These are phyloP conservation scores for Pheosia gnoma DNA, from an alignment of 2,888 invertebrate species.

Conservation along the genomic window DNA sequence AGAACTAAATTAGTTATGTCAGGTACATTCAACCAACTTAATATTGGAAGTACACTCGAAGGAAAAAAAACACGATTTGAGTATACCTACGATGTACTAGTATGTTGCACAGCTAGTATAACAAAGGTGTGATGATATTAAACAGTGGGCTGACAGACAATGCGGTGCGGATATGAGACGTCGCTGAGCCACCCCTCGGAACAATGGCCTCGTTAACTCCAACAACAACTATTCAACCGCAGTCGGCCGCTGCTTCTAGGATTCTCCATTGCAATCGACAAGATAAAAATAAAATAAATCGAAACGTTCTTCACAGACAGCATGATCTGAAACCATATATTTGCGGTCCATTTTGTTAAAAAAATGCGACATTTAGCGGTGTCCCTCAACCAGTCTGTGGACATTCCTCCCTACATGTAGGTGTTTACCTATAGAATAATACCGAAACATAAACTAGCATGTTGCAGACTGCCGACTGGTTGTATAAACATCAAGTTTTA, in stretches of 20 bases:
- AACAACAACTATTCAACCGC: constrained; percentile 69
- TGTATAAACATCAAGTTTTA: constrained; percentile 82
- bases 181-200: constrained; percentile 51
- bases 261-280: constrained; percentile 46
- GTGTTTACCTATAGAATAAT: constrained; percentile 40
- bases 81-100: background rate
- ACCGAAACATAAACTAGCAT: constrained; percentile 67
- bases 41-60: background rate
- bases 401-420: constrained; percentile 34
- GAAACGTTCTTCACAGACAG: constrained; percentile 48
- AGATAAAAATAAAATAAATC: constrained; percentile 23
- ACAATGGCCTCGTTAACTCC: constrained; percentile 75
- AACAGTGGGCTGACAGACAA: constrained; percentile 66
- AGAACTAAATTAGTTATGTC: no score
- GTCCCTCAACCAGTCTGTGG: constrained; percentile 50
- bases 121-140: constrained; percentile 60
- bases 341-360: constrained; percentile 44
- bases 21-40: no score
- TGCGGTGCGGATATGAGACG: constrained; percentile 65
- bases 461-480: constrained; percentile 71
- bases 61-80: background rate
- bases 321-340: constrained; percentile 41
- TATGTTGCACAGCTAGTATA: constrained; percentile 13
- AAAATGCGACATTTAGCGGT: constrained; percentile 44
- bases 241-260: constrained; percentile 36